phyloP scores from a whole-genome alignment of 2,888 invertebrate genomes.

The Orthonevra nobilis region DNA sequence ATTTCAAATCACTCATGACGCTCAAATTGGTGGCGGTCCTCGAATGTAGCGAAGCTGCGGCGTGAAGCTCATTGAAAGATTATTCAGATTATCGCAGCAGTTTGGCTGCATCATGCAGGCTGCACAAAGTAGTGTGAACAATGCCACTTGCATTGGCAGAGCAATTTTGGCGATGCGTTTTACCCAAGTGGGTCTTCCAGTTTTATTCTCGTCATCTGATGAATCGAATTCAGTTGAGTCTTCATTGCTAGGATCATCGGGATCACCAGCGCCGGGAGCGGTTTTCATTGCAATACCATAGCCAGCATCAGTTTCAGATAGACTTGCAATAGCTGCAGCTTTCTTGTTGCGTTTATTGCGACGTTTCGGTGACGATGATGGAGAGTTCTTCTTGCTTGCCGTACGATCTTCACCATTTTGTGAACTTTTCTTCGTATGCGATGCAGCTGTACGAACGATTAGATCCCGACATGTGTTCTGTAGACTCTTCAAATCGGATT shows the following conservation, averaged over 20 bases:
- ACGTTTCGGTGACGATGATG: slow-evolving; percentile 51
- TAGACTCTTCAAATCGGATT: slow-evolving; percentile 84
- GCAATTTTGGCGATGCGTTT: slow-evolving; percentile 86
- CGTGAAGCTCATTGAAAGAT: slow-evolving; percentile 85
- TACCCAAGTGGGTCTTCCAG: slow-evolving; percentile 81
- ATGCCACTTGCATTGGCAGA: slow-evolving; percentile 86
- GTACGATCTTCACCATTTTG: slow-evolving; percentile 41
- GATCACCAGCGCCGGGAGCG: slow-evolving; percentile 57
- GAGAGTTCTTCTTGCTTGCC: slow-evolving; percentile 66
- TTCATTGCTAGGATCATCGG: slow-evolving; percentile 69
- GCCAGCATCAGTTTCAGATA: slow-evolving; percentile 32
- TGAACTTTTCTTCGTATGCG: slow-evolving; percentile 76
- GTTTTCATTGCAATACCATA: slow-evolving; percentile 43
- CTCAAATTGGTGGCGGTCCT: slow-evolving; percentile 88
- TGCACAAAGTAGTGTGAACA: slow-evolving; percentile 86
- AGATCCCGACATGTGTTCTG: slow-evolving; percentile 85
- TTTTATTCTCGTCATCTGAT: slow-evolving; percentile 72
- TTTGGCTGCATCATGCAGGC: slow-evolving; percentile 87
- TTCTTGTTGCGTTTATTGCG: slow-evolving; percentile 63
- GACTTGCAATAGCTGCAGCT: slow-evolving; percentile 24
- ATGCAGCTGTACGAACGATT: slow-evolving; percentile 80
- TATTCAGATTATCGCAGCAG: slow-evolving; percentile 88
- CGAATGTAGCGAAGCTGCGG: slow-evolving; percentile 88
- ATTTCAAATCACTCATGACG: slow-evolving; percentile 46
- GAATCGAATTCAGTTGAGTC: slow-evolving; percentile 73